Base-by-base conservation (phyloP, 1,140 invertebrate species). In the Drosophila hydei region DNA sequence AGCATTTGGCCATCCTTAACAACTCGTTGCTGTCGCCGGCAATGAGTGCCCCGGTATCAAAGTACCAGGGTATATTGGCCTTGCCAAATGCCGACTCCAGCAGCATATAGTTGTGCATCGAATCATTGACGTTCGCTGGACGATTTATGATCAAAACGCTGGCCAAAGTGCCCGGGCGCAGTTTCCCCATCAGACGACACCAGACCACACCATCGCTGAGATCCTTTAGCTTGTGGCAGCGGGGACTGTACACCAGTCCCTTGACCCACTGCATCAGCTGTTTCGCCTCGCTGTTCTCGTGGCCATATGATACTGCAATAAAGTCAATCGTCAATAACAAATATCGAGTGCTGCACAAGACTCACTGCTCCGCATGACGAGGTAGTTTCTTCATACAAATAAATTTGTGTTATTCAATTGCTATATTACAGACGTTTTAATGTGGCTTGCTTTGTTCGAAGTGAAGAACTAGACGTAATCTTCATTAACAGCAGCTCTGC, bases 111-210 rank as follows among this genome's bases (percentile, higher is more conserved):
- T 70, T 70, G 23, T 70, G 67, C 60, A 42, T 47, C 1, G 51
- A 11, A 23, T 70, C 60, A 43, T 16, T 38, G 8, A 9, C 18
- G n/a, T 70, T 70, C 1, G 47, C 60, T 0, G 60, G 61, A 11
- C 61, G 68, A 64, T 71, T 56, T 5, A 71, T 64, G 16, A 71
- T 19, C 21, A 71, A 8, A 9, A 64, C 43, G 4, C 52, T 65
- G 45, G 60, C 61, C 18, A 64, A 12, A 1, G 51, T 27, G 25
- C 60, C 67, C 0, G 67, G 67, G n/a, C 38, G 42, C 0, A 71
- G n/a, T 8, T 56, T 71, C 52, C 21, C 36, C 68, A 71, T 64
- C 5, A 65, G 19, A 1, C 52, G 60, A n/a, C 61, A 71, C 43
- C 36, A 65, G 38, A 71, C 18, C 6, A 71, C 68, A 0, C 68